Percentiles rank a stretch among this genome's conserved stretches.
Evolutionary conservation across 2,113 vertebrate genomes (phyloP).

Genomic region (Pseudopodoces humilis): DNA sequence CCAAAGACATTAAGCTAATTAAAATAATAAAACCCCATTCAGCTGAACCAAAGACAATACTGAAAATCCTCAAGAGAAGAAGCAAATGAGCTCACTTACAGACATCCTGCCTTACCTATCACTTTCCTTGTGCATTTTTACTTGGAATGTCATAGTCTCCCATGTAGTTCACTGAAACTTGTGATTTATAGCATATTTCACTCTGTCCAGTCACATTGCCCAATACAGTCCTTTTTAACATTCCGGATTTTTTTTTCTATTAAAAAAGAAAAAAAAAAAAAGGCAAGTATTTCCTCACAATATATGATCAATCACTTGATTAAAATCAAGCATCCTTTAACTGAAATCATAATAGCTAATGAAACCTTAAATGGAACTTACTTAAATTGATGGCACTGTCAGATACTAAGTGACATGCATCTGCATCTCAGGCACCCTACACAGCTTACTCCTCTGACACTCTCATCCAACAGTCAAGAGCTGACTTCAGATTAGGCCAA

Average conservation of each 20-base stretch:
- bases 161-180: neutral
- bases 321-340: neutral
- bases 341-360: neutral
- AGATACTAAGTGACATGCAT: neutral
- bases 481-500: neutral
- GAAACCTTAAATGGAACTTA: neutral
- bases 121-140: neutral
- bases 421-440: neutral
- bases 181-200: neutral
- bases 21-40: conserved; percentile 51
- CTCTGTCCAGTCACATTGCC: neutral
- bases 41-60: conserved; percentile 24
- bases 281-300: neutral
- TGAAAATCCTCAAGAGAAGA: conserved; percentile 11
- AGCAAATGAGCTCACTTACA: neutral
- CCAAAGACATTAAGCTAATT: conserved; percentile 46
- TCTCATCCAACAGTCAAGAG: neutral
- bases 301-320: neutral
- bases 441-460: neutral
- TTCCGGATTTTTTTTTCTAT: neutral
- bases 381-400: neutral
- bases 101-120: neutral
- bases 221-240: neutral
- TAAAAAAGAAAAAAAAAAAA: neutral
- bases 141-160: neutral